Percentiles rank a stretch among this genome's conserved stretches.
phyloP scores from a whole-genome alignment of 2,113 vertebrate genomes.

The Pandion haliaetus region DNA sequence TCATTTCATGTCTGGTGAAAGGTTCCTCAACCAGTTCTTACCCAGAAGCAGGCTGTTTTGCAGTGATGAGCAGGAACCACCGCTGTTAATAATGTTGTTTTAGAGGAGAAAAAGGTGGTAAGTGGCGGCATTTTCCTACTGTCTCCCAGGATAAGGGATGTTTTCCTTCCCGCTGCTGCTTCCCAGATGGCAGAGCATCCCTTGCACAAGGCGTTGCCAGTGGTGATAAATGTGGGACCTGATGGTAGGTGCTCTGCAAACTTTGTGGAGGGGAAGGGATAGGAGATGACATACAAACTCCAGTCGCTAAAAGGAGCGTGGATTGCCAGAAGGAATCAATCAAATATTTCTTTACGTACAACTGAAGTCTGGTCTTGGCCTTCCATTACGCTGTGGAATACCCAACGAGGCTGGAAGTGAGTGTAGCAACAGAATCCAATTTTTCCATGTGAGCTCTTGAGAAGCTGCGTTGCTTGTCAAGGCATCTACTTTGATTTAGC shows the following conservation, averaged over 20 bases:
- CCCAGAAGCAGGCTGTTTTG: neutral
- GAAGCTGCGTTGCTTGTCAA: neutral
- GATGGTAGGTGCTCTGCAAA: neutral
- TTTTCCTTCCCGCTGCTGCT: neutral
- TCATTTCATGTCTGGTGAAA: neutral
- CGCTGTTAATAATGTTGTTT: neutral
- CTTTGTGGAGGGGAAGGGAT: neutral
- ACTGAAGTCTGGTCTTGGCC: neutral
- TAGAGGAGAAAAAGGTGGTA: neutral
- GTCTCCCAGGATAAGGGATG: neutral
- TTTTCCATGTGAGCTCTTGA: neutral
- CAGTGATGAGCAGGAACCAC: neutral
- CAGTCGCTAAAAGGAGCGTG: neutral
- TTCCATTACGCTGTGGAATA: neutral
- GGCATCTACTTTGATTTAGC: neutral
- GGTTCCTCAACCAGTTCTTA: neutral
- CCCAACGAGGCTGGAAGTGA: neutral
- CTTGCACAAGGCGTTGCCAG: neutral
- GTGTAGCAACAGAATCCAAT: neutral
- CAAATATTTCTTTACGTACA: neutral
- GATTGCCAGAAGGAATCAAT: neutral
- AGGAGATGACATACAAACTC: neutral
- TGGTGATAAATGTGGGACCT: neutral
- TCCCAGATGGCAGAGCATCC: neutral
- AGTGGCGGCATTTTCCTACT: neutral